Percentiles rank a stretch among this genome's conserved stretches.
Evolutionary conservation across 2,797 vertebrate genomes (phyloP).

Genomic region (Vultur gryphus): DNA sequence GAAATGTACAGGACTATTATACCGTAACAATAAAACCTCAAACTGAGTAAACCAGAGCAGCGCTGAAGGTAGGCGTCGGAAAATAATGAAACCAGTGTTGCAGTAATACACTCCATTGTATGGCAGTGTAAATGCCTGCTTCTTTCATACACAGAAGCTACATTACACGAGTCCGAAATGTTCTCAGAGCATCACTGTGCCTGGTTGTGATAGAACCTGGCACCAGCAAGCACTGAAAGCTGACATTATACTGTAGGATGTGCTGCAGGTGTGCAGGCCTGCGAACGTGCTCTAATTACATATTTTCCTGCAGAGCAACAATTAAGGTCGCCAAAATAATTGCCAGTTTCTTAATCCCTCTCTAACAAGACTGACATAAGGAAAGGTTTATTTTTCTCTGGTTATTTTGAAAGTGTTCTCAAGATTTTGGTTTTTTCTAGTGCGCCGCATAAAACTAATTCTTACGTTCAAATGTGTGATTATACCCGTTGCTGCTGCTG

Average conservation of each 20-base stretch:
- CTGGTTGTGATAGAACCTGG: conserved; percentile 93
- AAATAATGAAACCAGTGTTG: conserved; percentile 98
- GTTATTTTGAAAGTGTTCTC: conserved; percentile 78
- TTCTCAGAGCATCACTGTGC: conserved; percentile 92
- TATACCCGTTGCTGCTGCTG: conserved; percentile 68
- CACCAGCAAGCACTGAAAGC: conserved; percentile 87
- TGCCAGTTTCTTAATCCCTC: conserved; percentile 89
- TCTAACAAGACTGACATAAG: conserved; percentile 84
- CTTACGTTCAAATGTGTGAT: conserved; percentile 73
- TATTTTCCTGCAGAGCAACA: conserved; percentile 92
- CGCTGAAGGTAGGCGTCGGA: conserved; percentile 92
- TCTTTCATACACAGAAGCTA: conserved; percentile 92
- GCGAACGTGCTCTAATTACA: conserved; percentile 94
- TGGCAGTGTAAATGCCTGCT: conserved; percentile 92
- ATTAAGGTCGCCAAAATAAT: conserved; percentile 98
- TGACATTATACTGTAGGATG: conserved; percentile 92
- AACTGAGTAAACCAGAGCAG: conserved; percentile 88
- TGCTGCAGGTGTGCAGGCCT: conserved; percentile 97
- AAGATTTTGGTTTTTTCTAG: conserved; percentile 74
- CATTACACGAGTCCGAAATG: conserved; percentile 94
- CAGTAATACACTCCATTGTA: conserved; percentile 98
- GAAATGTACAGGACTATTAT: conserved; percentile 97
- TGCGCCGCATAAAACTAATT: conserved; percentile 72
- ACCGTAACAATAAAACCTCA: conserved; percentile 95
- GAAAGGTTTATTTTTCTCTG: conserved; percentile 76